Percentiles rank a stretch among this genome's conserved stretches.
Evolutionary conservation across 2,888 invertebrate species (phyloP).

Genomic region (Hyposoter didymator): DNA sequence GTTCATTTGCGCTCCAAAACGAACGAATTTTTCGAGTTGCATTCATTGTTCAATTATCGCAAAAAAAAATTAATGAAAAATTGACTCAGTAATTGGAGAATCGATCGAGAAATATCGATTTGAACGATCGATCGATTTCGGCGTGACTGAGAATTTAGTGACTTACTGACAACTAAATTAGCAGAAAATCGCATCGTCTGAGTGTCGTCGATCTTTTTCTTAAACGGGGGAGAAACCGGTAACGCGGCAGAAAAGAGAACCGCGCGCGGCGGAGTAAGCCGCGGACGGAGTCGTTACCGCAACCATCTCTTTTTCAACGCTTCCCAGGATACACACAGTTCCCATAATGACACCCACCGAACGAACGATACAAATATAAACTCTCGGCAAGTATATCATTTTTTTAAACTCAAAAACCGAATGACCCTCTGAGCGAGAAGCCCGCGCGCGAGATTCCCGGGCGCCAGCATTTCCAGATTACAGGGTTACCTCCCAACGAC

Average conservation of each 20-base stretch:
- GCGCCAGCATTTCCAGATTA: constrained; percentile 71
- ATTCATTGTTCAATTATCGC: neutral
- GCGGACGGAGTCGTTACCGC: constrained; percentile 26
- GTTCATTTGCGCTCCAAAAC: constrained; percentile 6
- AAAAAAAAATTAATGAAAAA: neutral
- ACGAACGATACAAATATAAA: constrained; percentile 33
- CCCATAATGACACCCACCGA: constrained; percentile 49
- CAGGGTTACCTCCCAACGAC: constrained; percentile 69
- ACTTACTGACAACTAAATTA: constrained; percentile 14
- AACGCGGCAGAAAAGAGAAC: neutral
- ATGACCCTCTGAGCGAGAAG: constrained; percentile 71
- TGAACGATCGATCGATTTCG: neutral
- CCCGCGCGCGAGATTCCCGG: constrained; percentile 33
- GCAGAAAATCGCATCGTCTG: constrained; percentile 2
- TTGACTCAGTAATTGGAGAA: neutral
- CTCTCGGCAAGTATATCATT: constrained; percentile 7
- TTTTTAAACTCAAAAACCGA: constrained; percentile 71
- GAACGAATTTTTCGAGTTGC: neutral
- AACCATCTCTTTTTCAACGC: constrained; percentile 34
- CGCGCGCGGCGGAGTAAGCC: neutral
- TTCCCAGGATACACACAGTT: constrained; percentile 42
- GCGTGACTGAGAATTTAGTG: neutral
- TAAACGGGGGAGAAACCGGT: neutral
- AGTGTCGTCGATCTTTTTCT: neutral
- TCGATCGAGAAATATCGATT: neutral